phyloP scores from a whole-genome alignment of 2,888 invertebrate genomes.

The Drosophila cognata region DNA sequence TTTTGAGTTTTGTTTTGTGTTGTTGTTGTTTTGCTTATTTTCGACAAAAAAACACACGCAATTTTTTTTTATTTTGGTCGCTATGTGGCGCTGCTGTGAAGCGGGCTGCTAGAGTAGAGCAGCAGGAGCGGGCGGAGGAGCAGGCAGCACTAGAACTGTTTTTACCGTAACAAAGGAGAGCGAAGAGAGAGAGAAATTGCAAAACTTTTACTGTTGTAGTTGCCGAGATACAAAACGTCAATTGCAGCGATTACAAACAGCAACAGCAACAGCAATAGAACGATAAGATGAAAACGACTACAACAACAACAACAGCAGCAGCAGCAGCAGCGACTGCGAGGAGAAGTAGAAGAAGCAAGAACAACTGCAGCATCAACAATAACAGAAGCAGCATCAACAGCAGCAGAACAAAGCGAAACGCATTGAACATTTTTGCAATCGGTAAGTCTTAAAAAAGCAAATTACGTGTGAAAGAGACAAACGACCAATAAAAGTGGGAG shows the following conservation, averaged over 20 bases:
- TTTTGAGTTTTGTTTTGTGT: slow-evolving; percentile 42
- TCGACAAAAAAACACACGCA: slow-evolving; percentile 3
- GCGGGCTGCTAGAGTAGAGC: slow-evolving; percentile 26
- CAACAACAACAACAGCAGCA: slow-evolving; percentile 20
- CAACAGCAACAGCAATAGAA: slow-evolving; percentile 30
- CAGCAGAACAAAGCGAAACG: slow-evolving; percentile 43
- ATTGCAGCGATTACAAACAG: slow-evolving; percentile 22
- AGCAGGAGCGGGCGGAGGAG: not conserved
- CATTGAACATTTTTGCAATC: slow-evolving; percentile 75
- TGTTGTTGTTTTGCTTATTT: slow-evolving; percentile 32
- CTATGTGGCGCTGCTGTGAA: slow-evolving; percentile 56
- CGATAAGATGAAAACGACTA: slow-evolving; percentile 48
- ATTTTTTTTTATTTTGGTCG: slow-evolving; percentile 10
- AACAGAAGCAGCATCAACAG: slow-evolving; percentile 17
- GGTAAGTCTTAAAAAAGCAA: slow-evolving; percentile 67
- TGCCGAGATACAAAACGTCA: slow-evolving; percentile 16
- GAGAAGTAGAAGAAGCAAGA: slow-evolving; percentile 8
- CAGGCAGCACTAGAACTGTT: slow-evolving; percentile 15
- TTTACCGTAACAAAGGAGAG: slow-evolving; percentile 31
- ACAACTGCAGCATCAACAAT: slow-evolving; percentile 21
- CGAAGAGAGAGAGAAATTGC: slow-evolving; percentile 5
- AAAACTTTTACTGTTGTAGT: slow-evolving; percentile 31
- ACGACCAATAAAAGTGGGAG: not conserved
- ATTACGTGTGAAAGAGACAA: not conserved
- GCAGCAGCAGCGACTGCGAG: slow-evolving; percentile 19